Evolutionary conservation across 2,113 vertebrate species (phyloP), one percentile per base, ranked within the genome.

Genomic region (Turnix velox): DNA sequence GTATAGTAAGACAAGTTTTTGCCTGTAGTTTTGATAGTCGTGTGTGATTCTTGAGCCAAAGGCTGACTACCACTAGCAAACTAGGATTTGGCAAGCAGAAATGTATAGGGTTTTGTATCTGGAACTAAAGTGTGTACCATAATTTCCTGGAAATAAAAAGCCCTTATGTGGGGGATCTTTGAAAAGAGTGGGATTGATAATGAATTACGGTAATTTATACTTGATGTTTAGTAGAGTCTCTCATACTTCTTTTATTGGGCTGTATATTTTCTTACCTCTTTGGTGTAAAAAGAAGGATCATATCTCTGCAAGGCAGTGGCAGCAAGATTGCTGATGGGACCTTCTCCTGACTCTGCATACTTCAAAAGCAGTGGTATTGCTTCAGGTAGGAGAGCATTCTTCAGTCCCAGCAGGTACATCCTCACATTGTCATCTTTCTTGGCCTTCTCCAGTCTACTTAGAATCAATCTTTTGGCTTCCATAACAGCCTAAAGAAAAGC

Each of bases 371-470:
- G 73, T 2, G 99, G 98, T 95, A 99, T 97, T 66, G 97, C 98
- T 91, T 99, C 99, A 0, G 98, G 98, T 43, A 99, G 98, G 63
- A 99, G 93, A 1, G 99, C 98, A 0, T 99, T 99, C 96, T 99
- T 99, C 90, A 99, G 92, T 27, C 99, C 98, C 95, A 99, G 96
- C 67, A 99, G 97, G 94, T 98, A 99, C 98, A 98, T 98, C 96
- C 95, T 98, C 45, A 98, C 96, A 19, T 99, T 98, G 6, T 98
- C 98, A 57, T 97, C 98, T 20, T 97, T 98, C 31, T 90, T 78
- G 27, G 99, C 95, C 84, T 97, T 98, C 72, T 98, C 98, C 28
- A 98, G 97, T 46, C 99, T 98, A 12, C 95, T 97, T 40, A 99
- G 90, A 89, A 99, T 98, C 96, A 98, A 74, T 87, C 98, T 98